Evolutionary conservation across 2,888 invertebrate species (phyloP), one percentile per base, ranked within the genome.

Genomic region (Andrena flavipes): DNA sequence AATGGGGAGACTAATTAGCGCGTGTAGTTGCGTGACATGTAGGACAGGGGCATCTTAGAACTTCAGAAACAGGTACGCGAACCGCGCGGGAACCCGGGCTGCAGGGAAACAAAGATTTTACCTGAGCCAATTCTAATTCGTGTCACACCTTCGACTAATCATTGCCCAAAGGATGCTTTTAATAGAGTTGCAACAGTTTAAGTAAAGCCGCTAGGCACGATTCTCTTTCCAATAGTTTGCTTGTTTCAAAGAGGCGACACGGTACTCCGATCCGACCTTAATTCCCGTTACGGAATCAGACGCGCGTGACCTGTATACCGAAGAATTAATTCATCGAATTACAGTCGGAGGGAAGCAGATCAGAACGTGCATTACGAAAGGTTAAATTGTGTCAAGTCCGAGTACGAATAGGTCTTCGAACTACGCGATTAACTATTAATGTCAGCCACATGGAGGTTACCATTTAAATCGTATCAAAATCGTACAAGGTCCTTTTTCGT

Each of bases 1-100:
- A 80, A 89, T 88, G 89, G 90, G 90, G 87, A 82, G 86, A 85
- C 79, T 88, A 90, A 92, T 92, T 91, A 92, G 85, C 86, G 87
- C 90, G 88, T 87, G 89, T 84, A 89, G 82, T 83, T 80, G 87
- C 91, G 89, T 90, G 90, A 91, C 90, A 90, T 89, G 86, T 89
- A 84, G 89, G 88, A 89, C 89, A 88, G 84, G 84, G 82, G 81
- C 86, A 71, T 65, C 73, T 75, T 60, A 49, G 42, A 62, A 48
- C 59, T 71, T 75, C 64, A 59, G 33, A 62, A 54, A 60, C 23
- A 70, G 72, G 68, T 68, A 75, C 42, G 35, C 59, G 29, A 68
- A 51, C 51, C 35, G 72, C 69, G 70, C 72, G 70, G 72, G 77
- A 70, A 35, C 51, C 51, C 56, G 35, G 62, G 60, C 56, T 59